phyloP scores from a whole-genome alignment of 2,888 invertebrate species.

The Auanema freiburgensis region DNA sequence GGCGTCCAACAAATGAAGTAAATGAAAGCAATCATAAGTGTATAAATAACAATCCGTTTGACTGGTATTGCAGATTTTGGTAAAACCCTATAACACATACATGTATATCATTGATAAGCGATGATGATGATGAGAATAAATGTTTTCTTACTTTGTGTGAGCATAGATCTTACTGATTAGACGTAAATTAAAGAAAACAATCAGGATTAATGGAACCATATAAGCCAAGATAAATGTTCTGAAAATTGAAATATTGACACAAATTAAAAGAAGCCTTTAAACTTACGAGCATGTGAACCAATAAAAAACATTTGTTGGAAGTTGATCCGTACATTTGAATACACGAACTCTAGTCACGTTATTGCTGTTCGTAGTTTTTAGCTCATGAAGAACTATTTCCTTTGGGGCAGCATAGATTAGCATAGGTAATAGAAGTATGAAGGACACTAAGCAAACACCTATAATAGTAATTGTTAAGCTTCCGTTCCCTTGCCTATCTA shows the following conservation, averaged over 20 bases:
- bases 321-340: constrained; percentile 55
- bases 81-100: constrained; percentile 17
- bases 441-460: constrained; percentile 51
- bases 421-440: constrained; percentile 59
- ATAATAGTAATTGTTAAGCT: constrained; percentile 14
- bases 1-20: constrained; percentile 64
- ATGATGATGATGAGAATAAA: not conserved
- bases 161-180: constrained; percentile 56
- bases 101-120: not conserved
- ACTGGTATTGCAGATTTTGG: constrained; percentile 57
- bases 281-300: constrained; percentile 57
- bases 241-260: constrained; percentile 15
- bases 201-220: constrained; percentile 56
- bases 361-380: constrained; percentile 32
- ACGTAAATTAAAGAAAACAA: constrained; percentile 57
- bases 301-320: constrained; percentile 57
- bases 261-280: not conserved
- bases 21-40: constrained; percentile 56
- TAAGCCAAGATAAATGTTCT: constrained; percentile 61
- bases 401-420: constrained; percentile 51
- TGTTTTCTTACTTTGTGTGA: constrained; percentile 40
- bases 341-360: constrained; percentile 59
- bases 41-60: constrained; percentile 55
- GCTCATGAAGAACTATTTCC: constrained; percentile 39
- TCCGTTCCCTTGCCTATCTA: not conserved